Evolutionary conservation across 1,140 invertebrate species (phyloP), one percentile per base, ranked within the genome.

Genomic region (Periplaneta americana): DNA sequence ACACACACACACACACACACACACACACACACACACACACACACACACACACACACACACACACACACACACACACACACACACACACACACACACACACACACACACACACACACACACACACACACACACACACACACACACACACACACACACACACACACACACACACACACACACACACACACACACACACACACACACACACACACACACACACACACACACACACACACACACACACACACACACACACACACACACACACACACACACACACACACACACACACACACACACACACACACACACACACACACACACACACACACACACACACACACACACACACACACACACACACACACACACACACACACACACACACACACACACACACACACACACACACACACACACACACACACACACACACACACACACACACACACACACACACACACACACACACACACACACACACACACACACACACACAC

Each of bases 91-190:
- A 85, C 82, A 84, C 82, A 86, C 83, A 85, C 83, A 85, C 84
- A 86, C 84, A 84, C 83, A 86, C 83, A 85, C 84, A 86, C 83
- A 85, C 84, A 86, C 84, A 84, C 85, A 86, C 84, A 85, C 84
- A 85, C 84, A 84, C 83, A 85, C 84, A 85, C 83, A 84, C 57
- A 85, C 82, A 84, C 79, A 84, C 83, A 84, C 82, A 84, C 82
- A 84, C 83, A 84, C 84, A 83, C 80, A 85, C 80, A 83, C 80
- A 82, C 82, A 84, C 80, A 85, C 84, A 83, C 81, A 82, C 80
- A 85, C 84, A 84, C 85, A 86, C 83, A 84, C 83, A 85, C 84
- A 85, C 82, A 83, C 80, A 86, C 83, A 84, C 82, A 85, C 84
- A 85, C 84, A 83, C 82, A 85, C 82, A 84, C 84, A 86, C 81